phyloP scores from a whole-genome alignment of 53 echinoderm and acorn worm genomes.

The Glandiceps talaboti region DNA sequence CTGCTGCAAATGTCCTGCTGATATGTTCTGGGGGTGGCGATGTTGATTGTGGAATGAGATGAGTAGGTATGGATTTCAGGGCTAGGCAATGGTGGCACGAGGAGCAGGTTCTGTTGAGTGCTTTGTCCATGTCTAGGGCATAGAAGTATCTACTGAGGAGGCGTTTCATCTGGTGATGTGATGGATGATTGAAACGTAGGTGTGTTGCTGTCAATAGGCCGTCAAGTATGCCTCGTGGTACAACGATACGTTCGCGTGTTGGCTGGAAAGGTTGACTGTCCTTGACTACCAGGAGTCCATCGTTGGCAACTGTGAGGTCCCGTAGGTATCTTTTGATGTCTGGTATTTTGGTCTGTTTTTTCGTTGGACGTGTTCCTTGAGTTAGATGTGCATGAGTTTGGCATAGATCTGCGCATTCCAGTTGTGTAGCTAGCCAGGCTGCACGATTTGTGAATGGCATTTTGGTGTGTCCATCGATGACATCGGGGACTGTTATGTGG shows the following conservation, averaged over 20 bases:
- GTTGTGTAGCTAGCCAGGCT: constrained; percentile 5
- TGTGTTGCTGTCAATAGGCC: constrained; percentile 4
- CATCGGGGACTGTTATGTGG: not conserved
- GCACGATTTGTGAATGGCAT: constrained; percentile 12
- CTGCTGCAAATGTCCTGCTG: not conserved
- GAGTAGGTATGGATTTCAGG: not conserved
- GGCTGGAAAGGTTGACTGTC: constrained; percentile 11
- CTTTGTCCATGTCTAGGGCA: not conserved
- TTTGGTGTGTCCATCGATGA: not conserved
- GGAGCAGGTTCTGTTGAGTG: not conserved
- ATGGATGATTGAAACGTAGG: constrained; percentile 8
- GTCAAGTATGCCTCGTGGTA: not conserved
- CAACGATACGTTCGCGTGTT: constrained; percentile 2
- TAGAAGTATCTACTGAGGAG: constrained; percentile 6
- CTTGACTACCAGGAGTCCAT: not conserved
- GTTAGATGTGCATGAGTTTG: constrained; percentile 5
- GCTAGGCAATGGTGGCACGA: constrained; percentile 5
- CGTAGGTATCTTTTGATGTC: constrained; percentile 1
- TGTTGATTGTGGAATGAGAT: constrained; percentile 1
- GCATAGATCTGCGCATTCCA: constrained; percentile 6
- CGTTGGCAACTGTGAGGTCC: not conserved
- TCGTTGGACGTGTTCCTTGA: constrained; percentile 10
- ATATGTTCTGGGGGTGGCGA: not conserved
- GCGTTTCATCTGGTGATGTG: constrained; percentile 5
- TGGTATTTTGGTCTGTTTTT: constrained; percentile 4